Evolutionary conservation across 2,888 invertebrate genomes (phyloP), one percentile per base, ranked within the genome.

Genomic region (Dryocosmus kuriphilus): DNA sequence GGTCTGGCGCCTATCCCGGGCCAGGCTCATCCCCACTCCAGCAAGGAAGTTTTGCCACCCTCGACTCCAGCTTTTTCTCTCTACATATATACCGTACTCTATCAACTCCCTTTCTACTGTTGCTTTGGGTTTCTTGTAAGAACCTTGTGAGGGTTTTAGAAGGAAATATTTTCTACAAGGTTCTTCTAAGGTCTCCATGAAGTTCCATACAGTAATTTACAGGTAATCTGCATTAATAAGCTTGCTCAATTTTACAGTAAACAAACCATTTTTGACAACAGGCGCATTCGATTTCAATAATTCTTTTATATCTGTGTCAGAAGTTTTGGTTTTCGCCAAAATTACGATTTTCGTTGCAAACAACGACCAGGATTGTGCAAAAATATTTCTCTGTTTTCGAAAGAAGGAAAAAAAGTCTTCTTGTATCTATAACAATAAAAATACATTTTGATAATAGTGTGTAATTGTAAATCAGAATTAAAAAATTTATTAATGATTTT

Each of bases 281-380:
- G n/a, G 22, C 30, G 32, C 60, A 30, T 57, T 27, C 38, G 16
- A 16, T 46, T 46, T 46, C 46, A 46, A 9, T 46, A 46, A 16
- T 19, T 46, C 46, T 46, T 46, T 46, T 46, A 46, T 46, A 16
- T 46, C 46, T 16, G 19, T 14, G 4, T 46, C 19, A 46, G 46
- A 16, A 46, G 14, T 46, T 46, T 46, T 46, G 1, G 46, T 16
- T 46, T 41, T 65, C 51, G 63, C 77, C 60, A 46, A 60, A 63
- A 71, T 63, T 78, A 79, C 62, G 78, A 74, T 79, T 63, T 78
- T 79, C 46, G 67, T 32, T 55, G 51, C 51, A 8, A 51, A 7
- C n/a, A n/a, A 51, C 5, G 51, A n/a, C 51, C 51, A 51, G 5
- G 51, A 51, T 51, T 51, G 51, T 51, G 51, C 6, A n/a, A 51